Conservation (phyloP, 2,113 vertebrate species). For the Urocitellus parryii region DNA sequence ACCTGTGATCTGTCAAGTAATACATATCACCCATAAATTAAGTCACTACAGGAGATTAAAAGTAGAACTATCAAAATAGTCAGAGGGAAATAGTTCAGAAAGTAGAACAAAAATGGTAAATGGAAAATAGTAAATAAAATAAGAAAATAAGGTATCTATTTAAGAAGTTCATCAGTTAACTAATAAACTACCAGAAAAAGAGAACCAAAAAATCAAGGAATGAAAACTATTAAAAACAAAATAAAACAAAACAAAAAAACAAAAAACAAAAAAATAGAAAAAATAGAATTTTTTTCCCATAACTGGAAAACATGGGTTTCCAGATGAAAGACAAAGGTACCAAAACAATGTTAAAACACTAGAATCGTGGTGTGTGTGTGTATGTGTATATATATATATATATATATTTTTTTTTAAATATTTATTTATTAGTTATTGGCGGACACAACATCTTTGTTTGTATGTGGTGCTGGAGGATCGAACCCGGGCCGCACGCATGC, state of each 20-base stretch:
- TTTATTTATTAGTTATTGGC: too few relatives aligned
- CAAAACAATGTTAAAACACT: not conserved
- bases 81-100: not conserved
- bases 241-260: not conserved
- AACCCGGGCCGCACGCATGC: too few relatives aligned
- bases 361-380: not conserved
- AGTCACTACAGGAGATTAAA: not conserved
- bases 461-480: too few relatives aligned
- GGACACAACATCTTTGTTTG: too few relatives aligned
- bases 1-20: not conserved
- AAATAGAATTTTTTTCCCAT: not conserved
- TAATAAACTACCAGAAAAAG: not conserved
- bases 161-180: not conserved
- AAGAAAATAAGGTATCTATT: not conserved
- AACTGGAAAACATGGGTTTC: not conserved
- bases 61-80: not conserved
- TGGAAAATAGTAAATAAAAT: not conserved
- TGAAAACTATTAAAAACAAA: not conserved
- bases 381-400: fast-evolving
- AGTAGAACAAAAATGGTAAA: not conserved
- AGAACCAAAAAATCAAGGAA: not conserved
- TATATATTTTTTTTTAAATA: too few relatives aligned
- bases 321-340: not conserved
- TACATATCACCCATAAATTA: not conserved
- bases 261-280: too few relatives aligned